Base-by-base conservation (phyloP, 2,888 invertebrate species). In the Platerodrilus igneus region DNA sequence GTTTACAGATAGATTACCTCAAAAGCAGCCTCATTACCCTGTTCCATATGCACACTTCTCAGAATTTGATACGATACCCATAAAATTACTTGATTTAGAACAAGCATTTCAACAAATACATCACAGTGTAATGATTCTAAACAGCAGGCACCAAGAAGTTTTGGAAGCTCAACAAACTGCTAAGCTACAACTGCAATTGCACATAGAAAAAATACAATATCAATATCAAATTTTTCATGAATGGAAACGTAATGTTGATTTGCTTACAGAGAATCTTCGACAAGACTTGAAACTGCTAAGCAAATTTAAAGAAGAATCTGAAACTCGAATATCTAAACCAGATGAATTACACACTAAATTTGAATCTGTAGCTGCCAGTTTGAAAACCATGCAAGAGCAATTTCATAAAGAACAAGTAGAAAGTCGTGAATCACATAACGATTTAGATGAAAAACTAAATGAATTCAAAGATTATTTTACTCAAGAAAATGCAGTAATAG, bases 211-310 rank as follows among this genome's bases (percentile, higher is more conserved):
- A 44, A n/a, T 62, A 0, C 55, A 58, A 37, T 57, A 58, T 23
- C 62, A 63, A 47, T 55, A 47, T 26, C 55, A 75, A 72, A 68
- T 72, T 47, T 48, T 74, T n/a, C 69, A 70, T 48, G 69, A 74
- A 48, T 76, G 75, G 67, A 74, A 72, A 60, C 58, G 72, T 47
- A 62, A 65, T 1, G 70, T 73, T 1, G 74, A 70, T 46, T 66
- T 70, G 66, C 60, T 73, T 33, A 57, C 75, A 36, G 74, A 75
- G 51, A 71, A 67, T 35, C 52, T 75, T 0, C 71, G 72, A 23
- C 70, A 68, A n/a, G 48, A 55, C 16, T 13, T 56, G 4, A 31
- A 41, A 3, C 19, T 23, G 3, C 36, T 48, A 3, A 48, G 55
- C 7, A 50, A 51, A 16, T 28, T 41, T 6, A 57, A 51, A 34